Evolutionary conservation across 2,113 vertebrate genomes (phyloP), one percentile per base, ranked within the genome.

Genomic region (Burhinus bistriatus): DNA sequence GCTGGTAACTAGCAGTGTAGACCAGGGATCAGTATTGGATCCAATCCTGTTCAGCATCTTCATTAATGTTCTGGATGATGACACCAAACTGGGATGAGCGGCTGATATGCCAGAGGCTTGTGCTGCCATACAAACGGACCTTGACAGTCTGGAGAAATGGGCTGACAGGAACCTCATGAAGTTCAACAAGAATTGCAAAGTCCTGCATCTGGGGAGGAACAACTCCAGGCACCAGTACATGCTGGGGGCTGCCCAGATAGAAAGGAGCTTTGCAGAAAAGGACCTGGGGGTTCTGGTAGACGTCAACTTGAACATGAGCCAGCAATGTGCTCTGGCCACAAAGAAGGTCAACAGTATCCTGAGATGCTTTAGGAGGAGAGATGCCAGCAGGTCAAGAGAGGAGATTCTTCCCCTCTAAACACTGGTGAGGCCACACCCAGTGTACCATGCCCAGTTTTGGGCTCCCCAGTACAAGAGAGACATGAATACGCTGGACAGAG

Each of bases 41-140:
- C 23, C 54, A 68, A 26, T 57, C 8, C 17, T 65, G 30, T 59
- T 65, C 38, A 58, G 51, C 21, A 32, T 13, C 9, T 30, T 64
- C 27, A 19, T 19, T 70, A 55, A 44, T n/a, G 45, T 61, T 30
- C 16, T 36, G 21, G 18, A 52, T 7, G 6, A 70, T 19, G 15
- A 44, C 30, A 64, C 9, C 27, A 38, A 83, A 62, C 9, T 18
- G 25, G 19, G 36, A 66, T 12, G 19, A 70, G 32, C 23, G 18
- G 6, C 19, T 80, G 51, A 23, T 27, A 36, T 0, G 2, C 0
- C 0, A 47, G 22, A 66, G 8, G 8, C 12, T 27, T 15, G 6
- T 45, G 29, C 34, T 61, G 49, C 27, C 44, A 36, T 12, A 11
- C 45, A 1, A 8, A 54, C 23, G 29, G 13, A 51, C 27, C 23